phyloP scores from a whole-genome alignment of 2,113 vertebrate genomes.

The Illadopsis cleaveri region DNA sequence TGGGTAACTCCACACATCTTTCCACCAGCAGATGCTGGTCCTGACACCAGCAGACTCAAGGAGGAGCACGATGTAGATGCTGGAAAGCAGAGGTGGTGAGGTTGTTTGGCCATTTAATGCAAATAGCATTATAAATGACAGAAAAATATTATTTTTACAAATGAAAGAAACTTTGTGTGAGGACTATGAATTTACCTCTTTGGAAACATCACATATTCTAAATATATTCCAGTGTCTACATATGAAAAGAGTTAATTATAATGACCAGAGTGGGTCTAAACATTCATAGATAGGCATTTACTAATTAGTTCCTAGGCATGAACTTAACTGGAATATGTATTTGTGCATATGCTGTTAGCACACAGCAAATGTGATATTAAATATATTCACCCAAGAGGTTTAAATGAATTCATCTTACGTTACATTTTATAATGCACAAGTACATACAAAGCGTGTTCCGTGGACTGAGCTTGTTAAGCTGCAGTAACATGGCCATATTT shows the following conservation, averaged over 20 bases:
- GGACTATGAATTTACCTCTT: neutral
- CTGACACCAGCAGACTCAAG: neutral
- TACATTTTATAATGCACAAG: accelerated
- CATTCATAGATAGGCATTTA: neutral
- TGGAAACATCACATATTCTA: neutral
- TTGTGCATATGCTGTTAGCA: neutral
- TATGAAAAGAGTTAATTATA: neutral
- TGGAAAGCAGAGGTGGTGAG: neutral
- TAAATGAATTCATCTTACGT: neutral
- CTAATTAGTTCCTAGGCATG: neutral
- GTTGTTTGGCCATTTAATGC: neutral
- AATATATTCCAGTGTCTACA: neutral
- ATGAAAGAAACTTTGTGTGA: neutral
- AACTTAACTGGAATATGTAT: neutral
- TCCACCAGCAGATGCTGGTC: neutral
- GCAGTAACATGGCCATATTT: neutral
- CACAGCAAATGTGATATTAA: neutral
- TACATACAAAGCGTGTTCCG: neutral
- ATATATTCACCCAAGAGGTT: neutral
- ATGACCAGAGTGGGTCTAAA: neutral
- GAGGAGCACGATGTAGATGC: neutral
- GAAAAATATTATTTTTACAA: neutral
- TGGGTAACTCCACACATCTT: neutral
- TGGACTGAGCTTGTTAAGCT: neutral
- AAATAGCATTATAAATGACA: neutral